A percentile compares a stretch with the other conserved stretches of the same genome.
These are phyloP conservation scores for Lophotriccus pileatus DNA, from an alignment of 2,797 vertebrate genomes.

Conservation along the genomic window DNA sequence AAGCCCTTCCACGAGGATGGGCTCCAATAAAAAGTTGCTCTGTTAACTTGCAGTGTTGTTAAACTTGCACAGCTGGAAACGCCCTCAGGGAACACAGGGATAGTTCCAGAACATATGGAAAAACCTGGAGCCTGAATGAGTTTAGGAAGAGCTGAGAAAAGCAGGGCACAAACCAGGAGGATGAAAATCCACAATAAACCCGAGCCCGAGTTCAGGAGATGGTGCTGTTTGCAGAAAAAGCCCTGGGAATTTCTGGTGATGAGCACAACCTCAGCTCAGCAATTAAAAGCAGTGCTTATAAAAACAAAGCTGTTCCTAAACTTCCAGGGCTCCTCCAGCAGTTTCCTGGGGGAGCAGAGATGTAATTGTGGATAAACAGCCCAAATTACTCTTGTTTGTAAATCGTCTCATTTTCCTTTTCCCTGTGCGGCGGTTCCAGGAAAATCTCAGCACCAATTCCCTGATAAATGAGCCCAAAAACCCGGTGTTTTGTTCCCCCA, in stretches of 20 bases:
- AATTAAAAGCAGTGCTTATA: slow-evolving; percentile 51
- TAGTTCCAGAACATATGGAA: background rate
- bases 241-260: slow-evolving; percentile 48
- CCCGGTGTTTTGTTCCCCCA: background rate
- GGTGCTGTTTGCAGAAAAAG: background rate
- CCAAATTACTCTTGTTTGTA: slow-evolving; percentile 41
- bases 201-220: background rate
- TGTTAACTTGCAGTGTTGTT: background rate
- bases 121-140: background rate
- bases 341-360: slow-evolving; percentile 45
- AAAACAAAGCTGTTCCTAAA: slow-evolving; percentile 66
- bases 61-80: background rate
- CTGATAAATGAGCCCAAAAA: background rate
- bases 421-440: background rate
- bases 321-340: slow-evolving; percentile 42
- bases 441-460: slow-evolving; percentile 32
- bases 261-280: slow-evolving; percentile 37
- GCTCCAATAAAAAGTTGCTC: background rate
- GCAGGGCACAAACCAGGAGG: background rate
- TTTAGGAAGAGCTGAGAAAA: slow-evolving; percentile 9
- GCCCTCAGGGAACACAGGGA: background rate
- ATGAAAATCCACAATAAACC: background rate
- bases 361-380: slow-evolving; percentile 46
- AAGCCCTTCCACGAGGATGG: background rate
- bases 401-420: slow-evolving; percentile 12